Evolutionary conservation across 2,888 invertebrate genomes (phyloP).

Genomic region (Maniola hyperantus): DNA sequence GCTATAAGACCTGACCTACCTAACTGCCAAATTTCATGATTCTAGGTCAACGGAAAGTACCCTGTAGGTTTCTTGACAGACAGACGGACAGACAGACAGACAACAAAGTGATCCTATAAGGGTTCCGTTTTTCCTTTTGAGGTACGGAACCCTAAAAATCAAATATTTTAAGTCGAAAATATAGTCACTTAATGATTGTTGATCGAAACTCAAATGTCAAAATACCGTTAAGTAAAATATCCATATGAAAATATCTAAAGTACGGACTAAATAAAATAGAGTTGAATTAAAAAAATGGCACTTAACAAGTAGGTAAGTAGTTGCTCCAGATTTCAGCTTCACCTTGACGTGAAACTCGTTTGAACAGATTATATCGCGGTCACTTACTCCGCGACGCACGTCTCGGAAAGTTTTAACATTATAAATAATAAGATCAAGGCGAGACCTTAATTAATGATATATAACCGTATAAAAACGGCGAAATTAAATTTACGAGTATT

Average conservation of each 20-base stretch:
- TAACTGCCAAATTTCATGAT: no score
- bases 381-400: conserved; percentile 17
- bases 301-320: background rate
- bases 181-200: background rate
- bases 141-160: no score
- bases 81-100: no score
- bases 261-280: conserved; percentile 1
- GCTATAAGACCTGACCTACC: no score
- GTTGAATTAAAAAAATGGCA: conserved; percentile 16
- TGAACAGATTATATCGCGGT: conserved; percentile 24
- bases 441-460: background rate
- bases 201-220: background rate
- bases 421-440: conserved; percentile 17
- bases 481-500: background rate
- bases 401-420: conserved; percentile 16
- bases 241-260: no score
- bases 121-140: no score
- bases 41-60: no score
- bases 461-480: conserved; percentile 1
- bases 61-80: no score
- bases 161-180: no score
- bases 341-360: conserved; percentile 25
- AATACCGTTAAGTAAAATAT: background rate
- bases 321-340: conserved; percentile 21
- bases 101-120: no score